Base-by-base conservation (phyloP, 1,140 invertebrate genomes). In the Micrasema minimum region DNA sequence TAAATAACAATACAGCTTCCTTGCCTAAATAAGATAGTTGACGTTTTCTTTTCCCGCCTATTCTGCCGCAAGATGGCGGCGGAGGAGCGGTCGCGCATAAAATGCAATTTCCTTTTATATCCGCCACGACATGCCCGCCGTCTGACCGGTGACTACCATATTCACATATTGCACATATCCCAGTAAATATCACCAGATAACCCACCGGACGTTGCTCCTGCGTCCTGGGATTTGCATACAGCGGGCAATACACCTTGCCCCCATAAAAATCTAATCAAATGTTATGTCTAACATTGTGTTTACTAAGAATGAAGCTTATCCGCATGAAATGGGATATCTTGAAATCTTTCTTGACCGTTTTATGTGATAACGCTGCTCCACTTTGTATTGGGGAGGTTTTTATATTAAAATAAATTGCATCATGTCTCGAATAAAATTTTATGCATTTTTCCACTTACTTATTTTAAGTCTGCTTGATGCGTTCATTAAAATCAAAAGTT, bases 31-130 rank as follows among this genome's bases (percentile, higher is more conserved):
- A n/a, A n/a, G n/a, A n/a, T n/a, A n/a, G n/a, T n/a, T n/a, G n/a
- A n/a, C n/a, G n/a, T 12, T 22, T 41, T 23, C 57, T 12, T 43
- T 61, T 22, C 37, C 20, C 50, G 50, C 50, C 37, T 14, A 14
- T 16, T 31, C 26, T n/a, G 20, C 38, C 38, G 11, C 35, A 43
- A 61, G 37, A 61, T 26, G 57, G 38, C 23, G 35, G 18, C 57
- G 57, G 16, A 31, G 26, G 43, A 72, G 31, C 37, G 48, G 57
- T 57, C 66, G 68, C 57, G 72, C 68, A 74, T 74, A 71, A 71
- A 71, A 74, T 71, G 72, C 72, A 74, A 74, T 74, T 71, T 74
- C 72, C 72, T 71, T 74, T 71, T 71, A 74, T 68, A 65, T 48
- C 72, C 53, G 46, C 18, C 66, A 20, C 16, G 51, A 51, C 64